These are phyloP conservation scores for Phaonia tiefii DNA, from an alignment of 2,888 invertebrate species.

Conservation along the genomic window DNA sequence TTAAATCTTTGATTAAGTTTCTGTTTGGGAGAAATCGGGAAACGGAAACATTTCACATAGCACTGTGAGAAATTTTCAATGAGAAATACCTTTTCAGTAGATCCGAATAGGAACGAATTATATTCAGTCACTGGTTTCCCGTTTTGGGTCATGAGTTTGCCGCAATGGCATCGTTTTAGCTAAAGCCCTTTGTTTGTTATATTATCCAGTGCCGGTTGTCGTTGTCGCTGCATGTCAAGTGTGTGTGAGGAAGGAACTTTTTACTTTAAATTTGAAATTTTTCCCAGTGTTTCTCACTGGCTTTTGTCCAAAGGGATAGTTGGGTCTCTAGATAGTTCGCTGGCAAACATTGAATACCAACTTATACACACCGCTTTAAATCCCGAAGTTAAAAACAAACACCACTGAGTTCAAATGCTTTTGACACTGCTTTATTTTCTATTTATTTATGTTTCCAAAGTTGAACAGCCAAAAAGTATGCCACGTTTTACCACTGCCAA, in stretches of 20 bases:
- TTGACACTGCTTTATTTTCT: constrained; percentile 60
- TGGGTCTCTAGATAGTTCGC: constrained; percentile 59
- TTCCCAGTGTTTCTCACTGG: constrained; percentile 41
- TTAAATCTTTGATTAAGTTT: constrained; percentile 62
- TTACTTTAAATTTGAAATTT: neutral
- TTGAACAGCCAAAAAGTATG: constrained; percentile 65
- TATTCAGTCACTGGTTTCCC: too few relatives aligned
- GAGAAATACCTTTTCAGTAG: too few relatives aligned
- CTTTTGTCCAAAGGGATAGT: constrained; percentile 61
- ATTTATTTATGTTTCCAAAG: constrained; percentile 55
- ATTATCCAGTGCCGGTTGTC: too few relatives aligned
- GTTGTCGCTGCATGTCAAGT: too few relatives aligned
- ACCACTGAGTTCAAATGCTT: constrained; percentile 63
- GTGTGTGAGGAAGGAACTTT: too few relatives aligned
- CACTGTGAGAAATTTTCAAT: neutral
- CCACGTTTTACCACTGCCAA: constrained; percentile 56
- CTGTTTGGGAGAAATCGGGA: constrained; percentile 45
- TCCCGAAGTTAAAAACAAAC: constrained; percentile 55
- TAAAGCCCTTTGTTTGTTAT: too few relatives aligned
- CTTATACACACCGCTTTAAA: neutral
- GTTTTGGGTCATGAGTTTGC: too few relatives aligned
- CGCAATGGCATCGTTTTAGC: too few relatives aligned
- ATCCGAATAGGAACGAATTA: too few relatives aligned
- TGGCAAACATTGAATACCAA: constrained; percentile 34
- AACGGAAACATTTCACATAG: constrained; percentile 15